Base-by-base conservation (phyloP, 2,113 vertebrate genomes). In the Hydropotes inermis region DNA sequence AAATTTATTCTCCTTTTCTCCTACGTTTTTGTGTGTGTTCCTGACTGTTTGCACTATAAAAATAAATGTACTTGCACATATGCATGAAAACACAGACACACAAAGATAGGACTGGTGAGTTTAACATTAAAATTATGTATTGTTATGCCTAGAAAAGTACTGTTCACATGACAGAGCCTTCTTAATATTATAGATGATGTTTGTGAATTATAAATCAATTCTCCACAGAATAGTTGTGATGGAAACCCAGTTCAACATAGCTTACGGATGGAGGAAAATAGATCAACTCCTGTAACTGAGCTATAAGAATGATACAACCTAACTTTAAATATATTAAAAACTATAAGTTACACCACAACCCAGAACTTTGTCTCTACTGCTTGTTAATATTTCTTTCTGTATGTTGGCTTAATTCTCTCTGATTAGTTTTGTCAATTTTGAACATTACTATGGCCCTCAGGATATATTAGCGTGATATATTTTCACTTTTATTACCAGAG, bases 131-230 rank as follows among this genome's bases (percentile, higher is more conserved):
- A 74, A 57, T 8, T 39, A 17, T 25, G 3, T 43, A 3, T 4
- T 57, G 1, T 57, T 58, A 47, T 43, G 12, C 16, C 39, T 82
- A 52, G 27, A 76, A 91, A 8, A 88, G 36, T 30, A 47, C 8
- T 87, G 94, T 57, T 0, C 13, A 23, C 0, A 36, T 8, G 45
- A 1, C 11, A 7, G 19, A 58, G 1, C 5, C 1, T 57, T 52
- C 39, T 58, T 61, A 67, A 54, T 8, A 36, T 45, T 85, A 47
- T 86, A 96, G 1, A 57, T 87, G 6, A 3, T 33, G 14, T 61
- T 23, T 87, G 58, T 89, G 28, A 89, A 91, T 60, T 89, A 39
- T 57, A 85, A 86, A 70, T n/a, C 3, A 78, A 78, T 67, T 64
- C 1, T 2, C 6, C 23, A 58, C 55, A 88, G 88, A 95, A 45